A percentile compares a stretch with the other conserved stretches of the same genome.
These are phyloP conservation scores for Lithophane semibrunnea DNA, from an alignment of 2,888 invertebrate genomes.

Conservation along the genomic window DNA sequence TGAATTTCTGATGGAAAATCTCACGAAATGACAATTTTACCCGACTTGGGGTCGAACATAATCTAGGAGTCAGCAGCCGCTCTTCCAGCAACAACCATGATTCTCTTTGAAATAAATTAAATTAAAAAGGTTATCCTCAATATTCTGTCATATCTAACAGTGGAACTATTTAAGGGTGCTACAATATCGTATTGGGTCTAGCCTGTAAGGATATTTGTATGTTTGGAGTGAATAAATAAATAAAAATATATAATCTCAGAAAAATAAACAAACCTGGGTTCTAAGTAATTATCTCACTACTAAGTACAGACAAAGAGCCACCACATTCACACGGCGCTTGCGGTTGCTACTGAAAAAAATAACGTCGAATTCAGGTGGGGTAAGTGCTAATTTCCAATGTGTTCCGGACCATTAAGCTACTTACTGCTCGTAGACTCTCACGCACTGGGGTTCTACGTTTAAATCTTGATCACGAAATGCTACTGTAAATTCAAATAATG, in stretches of 20 bases:
- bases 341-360: slow-evolving; percentile 59
- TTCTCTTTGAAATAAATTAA: neutral
- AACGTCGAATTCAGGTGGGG: slow-evolving; percentile 63
- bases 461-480: slow-evolving; percentile 69
- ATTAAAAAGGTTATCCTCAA: neutral
- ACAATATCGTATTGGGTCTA: too few species aligned
- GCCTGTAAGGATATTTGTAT: too few species aligned
- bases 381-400: slow-evolving; percentile 82
- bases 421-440: slow-evolving; percentile 76
- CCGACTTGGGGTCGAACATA: too few species aligned
- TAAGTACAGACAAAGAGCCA: slow-evolving; percentile 31
- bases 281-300: slow-evolving; percentile 42
- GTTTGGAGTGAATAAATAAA: too few species aligned
- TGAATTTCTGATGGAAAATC: neutral
- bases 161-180: too few species aligned
- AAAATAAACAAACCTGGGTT: slow-evolving; percentile 32
- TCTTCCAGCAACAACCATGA: neutral
- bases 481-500: slow-evolving; percentile 37
- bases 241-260: neutral
- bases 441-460: slow-evolving; percentile 70
- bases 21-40: too few species aligned
- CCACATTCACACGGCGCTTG: slow-evolving; percentile 53
- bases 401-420: slow-evolving; percentile 81
- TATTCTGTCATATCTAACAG: neutral
- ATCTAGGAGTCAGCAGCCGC: neutral